phyloP scores from a whole-genome alignment of 2,888 invertebrate species.

The Cerceris rybyensis region DNA sequence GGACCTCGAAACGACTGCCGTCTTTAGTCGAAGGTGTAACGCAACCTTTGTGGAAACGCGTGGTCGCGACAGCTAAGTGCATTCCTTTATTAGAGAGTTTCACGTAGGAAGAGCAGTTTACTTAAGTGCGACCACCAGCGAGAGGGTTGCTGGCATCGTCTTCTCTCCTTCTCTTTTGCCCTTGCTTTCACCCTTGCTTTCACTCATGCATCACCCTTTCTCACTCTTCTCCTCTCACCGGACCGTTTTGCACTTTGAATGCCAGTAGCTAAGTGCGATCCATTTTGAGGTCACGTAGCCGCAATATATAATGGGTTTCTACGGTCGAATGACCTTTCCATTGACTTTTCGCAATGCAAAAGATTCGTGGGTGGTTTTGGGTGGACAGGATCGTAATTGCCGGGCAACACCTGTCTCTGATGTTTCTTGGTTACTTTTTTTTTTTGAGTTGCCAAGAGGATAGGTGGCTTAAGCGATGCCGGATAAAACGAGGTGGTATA shows the following conservation, averaged over 20 bases:
- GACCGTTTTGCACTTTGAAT: conserved; percentile 65
- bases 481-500: too few relatives aligned
- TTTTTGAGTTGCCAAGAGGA: neutral
- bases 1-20: conserved; percentile 37
- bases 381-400: neutral
- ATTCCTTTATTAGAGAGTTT: conserved; percentile 65
- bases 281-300: conserved; percentile 44
- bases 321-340: conserved; percentile 27
- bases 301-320: conserved; percentile 34
- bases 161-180: too few relatives aligned
- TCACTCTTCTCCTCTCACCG: conserved; percentile 18
- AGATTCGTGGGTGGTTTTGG: neutral
- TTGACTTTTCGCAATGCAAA: conserved; percentile 1
- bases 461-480: too few relatives aligned
- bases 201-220: too few relatives aligned
- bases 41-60: conserved; percentile 50
- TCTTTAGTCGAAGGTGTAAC: conserved; percentile 17
- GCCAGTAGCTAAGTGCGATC: conserved; percentile 60
- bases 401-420: neutral
- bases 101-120: conserved; percentile 58
- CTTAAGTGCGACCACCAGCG: conserved; percentile 60
- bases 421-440: neutral
- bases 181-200: too few relatives aligned
- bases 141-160: conserved; percentile 13
- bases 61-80: conserved; percentile 59